phyloP scores from a whole-genome alignment of 2,113 vertebrate genomes.

The Protomyctophum bolini region DNA sequence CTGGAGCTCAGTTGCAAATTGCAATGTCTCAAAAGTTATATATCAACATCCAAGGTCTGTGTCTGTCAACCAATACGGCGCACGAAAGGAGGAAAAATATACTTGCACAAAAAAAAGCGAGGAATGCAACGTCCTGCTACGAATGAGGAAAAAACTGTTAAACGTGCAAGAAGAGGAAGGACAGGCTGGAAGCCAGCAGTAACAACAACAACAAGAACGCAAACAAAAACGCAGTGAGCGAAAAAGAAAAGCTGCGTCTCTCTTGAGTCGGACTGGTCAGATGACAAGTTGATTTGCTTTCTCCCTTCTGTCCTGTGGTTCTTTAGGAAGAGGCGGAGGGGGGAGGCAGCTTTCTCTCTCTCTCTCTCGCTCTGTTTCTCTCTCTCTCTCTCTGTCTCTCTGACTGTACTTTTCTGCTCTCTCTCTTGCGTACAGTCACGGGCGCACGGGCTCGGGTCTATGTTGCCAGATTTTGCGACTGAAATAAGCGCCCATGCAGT shows the following conservation, averaged over 20 bases:
- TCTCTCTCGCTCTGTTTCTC: slow-evolving; percentile 64
- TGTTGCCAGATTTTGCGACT: no score
- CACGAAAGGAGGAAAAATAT: background rate
- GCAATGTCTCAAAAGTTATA: no score
- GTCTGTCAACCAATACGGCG: no score
- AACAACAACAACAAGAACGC: slow-evolving; percentile 26
- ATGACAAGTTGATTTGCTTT: slow-evolving; percentile 75
- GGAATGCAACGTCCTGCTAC: slow-evolving; percentile 20
- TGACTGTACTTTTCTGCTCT: slow-evolving; percentile 60
- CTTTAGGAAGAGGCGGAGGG: slow-evolving; percentile 28
- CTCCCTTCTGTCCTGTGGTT: slow-evolving; percentile 58
- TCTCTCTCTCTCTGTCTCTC: slow-evolving; percentile 49
- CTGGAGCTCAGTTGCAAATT: no score
- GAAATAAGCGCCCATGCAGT: no score
- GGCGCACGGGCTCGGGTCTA: slow-evolving; percentile 66
- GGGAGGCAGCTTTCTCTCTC: slow-evolving; percentile 58
- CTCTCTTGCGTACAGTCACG: slow-evolving; percentile 72
- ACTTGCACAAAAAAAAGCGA: slow-evolving; percentile 6
- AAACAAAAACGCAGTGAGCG: slow-evolving; percentile 36
- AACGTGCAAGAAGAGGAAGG: background rate
- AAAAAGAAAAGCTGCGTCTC: slow-evolving; percentile 18
- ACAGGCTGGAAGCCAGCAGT: no score
- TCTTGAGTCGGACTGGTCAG: slow-evolving; percentile 61
- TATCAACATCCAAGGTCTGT: no score
- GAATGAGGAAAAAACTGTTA: slow-evolving; percentile 11